These are phyloP conservation scores for Isotomurus palustris DNA, from an alignment of 2,888 invertebrate genomes.

Conservation along the genomic window DNA sequence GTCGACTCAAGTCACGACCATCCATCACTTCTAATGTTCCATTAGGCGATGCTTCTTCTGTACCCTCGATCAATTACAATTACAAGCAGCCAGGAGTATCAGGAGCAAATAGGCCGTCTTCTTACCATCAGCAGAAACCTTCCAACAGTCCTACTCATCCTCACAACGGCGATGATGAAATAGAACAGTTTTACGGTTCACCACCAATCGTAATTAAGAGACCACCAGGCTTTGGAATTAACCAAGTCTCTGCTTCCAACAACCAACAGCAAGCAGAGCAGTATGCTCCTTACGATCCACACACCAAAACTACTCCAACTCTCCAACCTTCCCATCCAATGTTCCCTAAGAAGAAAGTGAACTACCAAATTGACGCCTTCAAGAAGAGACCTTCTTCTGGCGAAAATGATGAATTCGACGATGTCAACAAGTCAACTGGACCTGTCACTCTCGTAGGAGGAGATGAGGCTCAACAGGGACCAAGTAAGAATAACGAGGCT, in stretches of 20 bases:
- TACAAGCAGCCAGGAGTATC: background rate
- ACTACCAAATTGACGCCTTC: background rate
- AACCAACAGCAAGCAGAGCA: background rate
- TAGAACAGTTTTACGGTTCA: slow-evolving; percentile 33
- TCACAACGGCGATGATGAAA: slow-evolving; percentile 32
- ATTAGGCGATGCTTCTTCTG: too few species aligned
- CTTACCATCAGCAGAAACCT: background rate
- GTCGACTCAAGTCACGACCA: slow-evolving; percentile 24
- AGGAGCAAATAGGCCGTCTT: too few species aligned
- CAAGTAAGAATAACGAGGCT: background rate
- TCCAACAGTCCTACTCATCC: too few species aligned
- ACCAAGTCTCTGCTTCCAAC: background rate
- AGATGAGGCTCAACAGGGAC: slow-evolving; percentile 2
- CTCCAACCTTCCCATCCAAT: background rate
- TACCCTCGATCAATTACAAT: slow-evolving; percentile 3
- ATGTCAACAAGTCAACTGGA: slow-evolving; percentile 5
- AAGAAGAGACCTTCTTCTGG: background rate
- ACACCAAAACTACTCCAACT: background rate
- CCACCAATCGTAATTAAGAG: slow-evolving; percentile 8
- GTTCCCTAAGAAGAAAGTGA: slow-evolving; percentile 8
- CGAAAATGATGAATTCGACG: slow-evolving; percentile 9
- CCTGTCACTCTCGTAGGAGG: background rate
- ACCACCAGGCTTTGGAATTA: slow-evolving; percentile 8
- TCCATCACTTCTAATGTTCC: slow-evolving; percentile 16
- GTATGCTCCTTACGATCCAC: slow-evolving; percentile 11